A percentile compares a stretch with the other conserved stretches of the same genome.
Evolutionary conservation across 2,888 invertebrate species (phyloP).

Genomic region (Bruchidius siliquastri): DNA sequence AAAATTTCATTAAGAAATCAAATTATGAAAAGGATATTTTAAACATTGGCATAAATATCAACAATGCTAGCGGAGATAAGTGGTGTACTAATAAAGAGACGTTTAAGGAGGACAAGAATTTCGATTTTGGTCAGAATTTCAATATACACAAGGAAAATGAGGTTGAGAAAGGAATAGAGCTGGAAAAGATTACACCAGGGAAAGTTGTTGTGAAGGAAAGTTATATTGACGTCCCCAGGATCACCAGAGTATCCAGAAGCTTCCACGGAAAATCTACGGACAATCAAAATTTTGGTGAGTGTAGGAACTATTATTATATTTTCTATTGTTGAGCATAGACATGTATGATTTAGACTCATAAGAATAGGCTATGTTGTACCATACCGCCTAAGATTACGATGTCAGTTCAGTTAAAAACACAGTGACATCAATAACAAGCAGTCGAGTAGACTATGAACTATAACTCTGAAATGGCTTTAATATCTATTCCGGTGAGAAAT

Average conservation of each 20-base stretch:
- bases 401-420: no score
- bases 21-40: conserved; percentile 32
- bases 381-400: no score
- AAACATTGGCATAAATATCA: conserved; percentile 28
- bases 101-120: conserved; percentile 33
- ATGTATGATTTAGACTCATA: no score
- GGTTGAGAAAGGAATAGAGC: conserved; percentile 27
- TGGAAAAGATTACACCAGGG: conserved; percentile 37
- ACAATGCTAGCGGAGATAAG: conserved; percentile 33
- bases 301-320: no score
- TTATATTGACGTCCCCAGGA: conserved; percentile 51
- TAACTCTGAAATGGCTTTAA: no score
- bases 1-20: conserved; percentile 27
- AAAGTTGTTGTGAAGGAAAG: conserved; percentile 50
- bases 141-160: conserved; percentile 27
- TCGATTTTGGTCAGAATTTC: conserved; percentile 30
- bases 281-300: conserved; percentile 28
- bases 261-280: conserved; percentile 44
- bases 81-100: conserved; percentile 42
- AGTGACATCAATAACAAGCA: no score
- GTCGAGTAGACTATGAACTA: no score
- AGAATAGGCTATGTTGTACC: no score
- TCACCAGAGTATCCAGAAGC: conserved; percentile 48
- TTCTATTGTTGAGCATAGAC: no score
- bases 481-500: no score